Base-by-base conservation (phyloP, 1,140 invertebrate species). In the Microplitis mediator region DNA sequence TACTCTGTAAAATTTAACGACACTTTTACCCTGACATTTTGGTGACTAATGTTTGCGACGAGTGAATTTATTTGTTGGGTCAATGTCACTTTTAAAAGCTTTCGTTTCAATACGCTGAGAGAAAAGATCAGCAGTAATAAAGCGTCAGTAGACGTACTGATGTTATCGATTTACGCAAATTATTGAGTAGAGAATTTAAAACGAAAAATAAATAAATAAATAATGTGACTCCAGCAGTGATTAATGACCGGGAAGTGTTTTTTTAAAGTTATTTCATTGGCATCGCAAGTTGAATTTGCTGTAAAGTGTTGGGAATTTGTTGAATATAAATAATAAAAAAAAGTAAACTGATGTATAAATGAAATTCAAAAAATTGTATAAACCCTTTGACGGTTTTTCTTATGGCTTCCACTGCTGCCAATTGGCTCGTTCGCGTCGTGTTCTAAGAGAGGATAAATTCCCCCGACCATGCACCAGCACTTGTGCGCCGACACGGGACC, bases 81-180 rank as follows among this genome's bases (percentile, higher is more conserved):
- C 72, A 73, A 63, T 62, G 70, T 66, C 71, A 67, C 35, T 63
- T 62, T 68, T 69, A 16, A 54, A 56, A 60, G 66, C 67, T 74
- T 64, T 74, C 69, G 34, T 52, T 45, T 73, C 35, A 32, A 16
- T 14, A 32, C 39, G 39, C 39, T 45, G 6, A 9, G 39, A 45
- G 39, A 45, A 45, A 45, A 45, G 39, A 45, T 45, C 39, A 45
- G 6, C 39, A 11, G 52, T n/a, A 56, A n/a, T 56, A 23, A 23
- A 56, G 39, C 11, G 39, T 3, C 39, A 45, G 23, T 23, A 23
- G 39, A 45, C 39, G 39, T 45, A 11, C 11, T 45, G 39, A 11
- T 45, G 11, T 45, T 45, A 45, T 45, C 39, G 39, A 11, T 11
- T 45, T 6, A 45, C 39, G 11, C 39, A 45, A 45, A 45, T 45